Evolutionary conservation across 2,797 vertebrate species (phyloP).

Genomic region (Fratercula arctica): DNA sequence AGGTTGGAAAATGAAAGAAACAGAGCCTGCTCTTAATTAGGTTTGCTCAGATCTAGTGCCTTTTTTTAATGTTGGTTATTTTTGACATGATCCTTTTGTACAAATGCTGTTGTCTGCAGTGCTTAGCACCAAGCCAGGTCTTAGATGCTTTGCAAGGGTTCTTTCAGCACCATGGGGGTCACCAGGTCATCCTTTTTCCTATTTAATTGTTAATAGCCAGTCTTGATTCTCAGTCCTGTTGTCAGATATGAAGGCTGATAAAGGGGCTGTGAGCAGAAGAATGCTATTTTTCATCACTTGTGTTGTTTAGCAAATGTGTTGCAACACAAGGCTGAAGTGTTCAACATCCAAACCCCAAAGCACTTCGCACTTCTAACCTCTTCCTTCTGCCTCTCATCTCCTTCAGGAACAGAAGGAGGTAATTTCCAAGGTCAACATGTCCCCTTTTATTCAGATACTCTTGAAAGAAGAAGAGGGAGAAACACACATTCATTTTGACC

Average conservation of each 20-base stretch:
- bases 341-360: neutral
- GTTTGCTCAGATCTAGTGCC: neutral
- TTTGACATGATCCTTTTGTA: neutral
- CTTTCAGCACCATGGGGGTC: neutral
- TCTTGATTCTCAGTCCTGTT: neutral
- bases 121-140: neutral
- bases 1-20: neutral
- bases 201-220: neutral
- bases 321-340: neutral
- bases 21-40: neutral
- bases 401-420: neutral
- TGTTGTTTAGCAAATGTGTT: neutral
- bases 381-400: neutral
- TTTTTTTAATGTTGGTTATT: neutral
- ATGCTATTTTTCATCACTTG: neutral
- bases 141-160: neutral
- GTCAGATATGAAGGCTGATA: constrained; percentile 2
- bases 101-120: neutral
- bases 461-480: neutral
- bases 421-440: constrained; percentile 45
- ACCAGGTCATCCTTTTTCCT: neutral
- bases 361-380: neutral
- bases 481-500: neutral
- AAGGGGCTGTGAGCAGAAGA: neutral
- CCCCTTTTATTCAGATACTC: neutral